phyloP scores from a whole-genome alignment of 2,113 vertebrate genomes.

The Boulengeromyrus knoepffleri region DNA sequence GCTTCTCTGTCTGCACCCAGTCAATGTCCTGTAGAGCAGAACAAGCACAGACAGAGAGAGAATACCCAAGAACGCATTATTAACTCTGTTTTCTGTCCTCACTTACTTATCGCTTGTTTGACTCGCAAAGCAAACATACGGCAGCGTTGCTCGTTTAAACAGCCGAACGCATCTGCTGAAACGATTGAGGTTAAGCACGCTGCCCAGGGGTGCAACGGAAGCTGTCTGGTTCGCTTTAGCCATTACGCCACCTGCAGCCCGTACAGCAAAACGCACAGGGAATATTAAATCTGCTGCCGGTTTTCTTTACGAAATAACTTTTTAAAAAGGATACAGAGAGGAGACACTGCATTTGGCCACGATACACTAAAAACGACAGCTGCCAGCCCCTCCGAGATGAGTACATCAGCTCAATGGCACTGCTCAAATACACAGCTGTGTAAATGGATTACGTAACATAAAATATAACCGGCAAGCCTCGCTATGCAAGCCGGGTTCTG shows the following conservation, averaged over 20 bases:
- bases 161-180: neutral
- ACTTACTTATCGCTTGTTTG: neutral
- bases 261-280: neutral
- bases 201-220: neutral
- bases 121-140: neutral
- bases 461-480: neutral
- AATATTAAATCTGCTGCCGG: neutral
- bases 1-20: constrained; percentile 99
- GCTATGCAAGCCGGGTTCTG: neutral
- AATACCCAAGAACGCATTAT: neutral
- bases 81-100: neutral
- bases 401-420: neutral
- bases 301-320: neutral
- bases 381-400: neutral
- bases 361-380: neutral
- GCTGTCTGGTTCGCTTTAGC: neutral
- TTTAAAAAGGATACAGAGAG: neutral
- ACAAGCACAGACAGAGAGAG: constrained; percentile 26
- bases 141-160: neutral
- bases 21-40: constrained; percentile 81
- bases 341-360: neutral
- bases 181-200: neutral
- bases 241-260: neutral
- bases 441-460: constrained; percentile 13
- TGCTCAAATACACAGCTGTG: neutral